Percentiles rank a stretch among this genome's conserved stretches.
phyloP scores from a whole-genome alignment of 2,888 invertebrate species.

The Drosophila pegasa region DNA sequence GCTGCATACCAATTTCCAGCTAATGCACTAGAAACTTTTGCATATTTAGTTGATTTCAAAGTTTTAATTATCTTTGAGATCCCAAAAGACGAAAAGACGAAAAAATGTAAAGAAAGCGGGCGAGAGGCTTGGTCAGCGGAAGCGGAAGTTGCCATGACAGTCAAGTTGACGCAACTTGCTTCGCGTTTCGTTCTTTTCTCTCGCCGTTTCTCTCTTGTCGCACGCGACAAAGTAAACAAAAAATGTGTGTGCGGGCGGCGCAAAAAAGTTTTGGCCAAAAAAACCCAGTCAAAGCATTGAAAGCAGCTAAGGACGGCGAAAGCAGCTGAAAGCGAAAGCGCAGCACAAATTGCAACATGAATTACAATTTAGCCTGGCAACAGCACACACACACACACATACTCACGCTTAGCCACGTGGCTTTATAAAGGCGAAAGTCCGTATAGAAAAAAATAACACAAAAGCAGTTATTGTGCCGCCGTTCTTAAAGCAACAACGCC shows the following conservation, averaged over 20 bases:
- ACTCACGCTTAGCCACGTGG: constrained; percentile 5
- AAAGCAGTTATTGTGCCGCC: constrained; percentile 48
- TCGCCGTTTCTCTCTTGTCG: constrained; percentile 21
- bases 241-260: constrained; percentile 33
- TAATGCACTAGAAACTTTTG: constrained; percentile 76
- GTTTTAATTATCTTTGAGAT: constrained; percentile 77
- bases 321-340: constrained; percentile 53
- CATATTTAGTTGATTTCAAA: constrained; percentile 72
- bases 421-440: constrained; percentile 39
- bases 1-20: constrained; percentile 53
- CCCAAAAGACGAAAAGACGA: constrained; percentile 39
- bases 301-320: constrained; percentile 5
- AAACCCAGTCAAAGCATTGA: constrained; percentile 22
- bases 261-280: constrained; percentile 35
- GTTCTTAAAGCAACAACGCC: constrained; percentile 43
- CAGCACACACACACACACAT: constrained; percentile 2
- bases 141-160: constrained; percentile 64
- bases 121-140: constrained; percentile 37
- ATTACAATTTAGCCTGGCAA: constrained; percentile 63
- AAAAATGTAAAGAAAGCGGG: constrained; percentile 27
- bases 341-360: constrained; percentile 73
- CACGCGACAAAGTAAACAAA: constrained; percentile 47
- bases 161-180: constrained; percentile 48
- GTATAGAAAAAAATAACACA: constrained; percentile 24
- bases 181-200: constrained; percentile 20